These are phyloP conservation scores for Ariolimax columbianus DNA, from an alignment of 2,888 invertebrate species.

Conservation along the genomic window DNA sequence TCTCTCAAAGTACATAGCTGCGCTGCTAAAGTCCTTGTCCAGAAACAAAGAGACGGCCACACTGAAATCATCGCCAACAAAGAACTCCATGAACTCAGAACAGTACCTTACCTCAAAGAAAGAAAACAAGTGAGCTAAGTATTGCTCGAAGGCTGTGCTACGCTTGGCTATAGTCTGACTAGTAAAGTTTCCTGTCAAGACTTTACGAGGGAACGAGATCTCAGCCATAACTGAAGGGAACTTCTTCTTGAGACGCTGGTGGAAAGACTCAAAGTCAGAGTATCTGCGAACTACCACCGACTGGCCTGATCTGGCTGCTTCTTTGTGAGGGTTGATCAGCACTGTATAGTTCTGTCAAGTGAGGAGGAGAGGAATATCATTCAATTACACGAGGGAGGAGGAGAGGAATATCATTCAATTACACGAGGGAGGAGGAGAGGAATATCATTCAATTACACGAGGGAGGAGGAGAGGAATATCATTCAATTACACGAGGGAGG, in stretches of 20 bases:
- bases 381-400: no score
- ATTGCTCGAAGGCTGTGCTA: constrained; percentile 79
- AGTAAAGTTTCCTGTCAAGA: constrained; percentile 78
- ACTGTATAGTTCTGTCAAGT: constrained; percentile 70
- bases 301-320: constrained; percentile 68
- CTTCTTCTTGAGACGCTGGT: constrained; percentile 69
- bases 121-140: constrained; percentile 75
- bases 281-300: constrained; percentile 76
- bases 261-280: constrained; percentile 77
- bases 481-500: no score
- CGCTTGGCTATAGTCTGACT: constrained; percentile 77
- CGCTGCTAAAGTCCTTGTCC: constrained; percentile 71
- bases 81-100: constrained; percentile 75
- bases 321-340: constrained; percentile 64
- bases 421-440: no score
- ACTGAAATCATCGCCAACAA: constrained; percentile 72
- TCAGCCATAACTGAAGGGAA: constrained; percentile 71
- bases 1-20: constrained; percentile 72
- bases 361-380: constrained; percentile 13
- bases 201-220: constrained; percentile 78
- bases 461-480: no score
- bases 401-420: no score
- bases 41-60: constrained; percentile 70
- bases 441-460: no score
- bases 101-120: constrained; percentile 74